These are phyloP conservation scores for Conus betulinus DNA, from an alignment of 1,140 invertebrate species.

Conservation along the genomic window DNA sequence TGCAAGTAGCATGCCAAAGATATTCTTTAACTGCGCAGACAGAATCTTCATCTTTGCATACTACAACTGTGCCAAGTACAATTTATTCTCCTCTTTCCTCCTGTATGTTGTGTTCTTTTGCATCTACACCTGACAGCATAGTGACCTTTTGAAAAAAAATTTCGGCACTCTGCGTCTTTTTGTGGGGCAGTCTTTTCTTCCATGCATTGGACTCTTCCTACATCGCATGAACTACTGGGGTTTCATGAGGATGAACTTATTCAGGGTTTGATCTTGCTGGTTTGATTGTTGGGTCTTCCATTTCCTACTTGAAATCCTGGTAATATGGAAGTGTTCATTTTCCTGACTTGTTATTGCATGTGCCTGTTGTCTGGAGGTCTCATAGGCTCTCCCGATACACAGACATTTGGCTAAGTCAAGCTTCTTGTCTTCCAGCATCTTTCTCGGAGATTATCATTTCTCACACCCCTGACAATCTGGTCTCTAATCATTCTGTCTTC, in stretches of 20 bases:
- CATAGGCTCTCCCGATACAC: neutral
- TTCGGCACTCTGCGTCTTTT: neutral
- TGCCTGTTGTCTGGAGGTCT: neutral
- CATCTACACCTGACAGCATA: neutral
- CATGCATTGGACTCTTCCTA: neutral
- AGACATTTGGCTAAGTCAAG: constrained; percentile 14
- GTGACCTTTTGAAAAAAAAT: neutral
- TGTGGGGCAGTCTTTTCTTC: constrained; percentile 6
- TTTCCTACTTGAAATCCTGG: neutral
- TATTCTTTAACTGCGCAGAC: neutral
- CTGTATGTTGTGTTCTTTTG: neutral
- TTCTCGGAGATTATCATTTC: neutral
- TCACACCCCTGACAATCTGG: neutral
- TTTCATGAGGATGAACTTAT: neutral
- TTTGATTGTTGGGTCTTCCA: neutral
- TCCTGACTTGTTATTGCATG: neutral
- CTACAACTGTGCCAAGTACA: neutral
- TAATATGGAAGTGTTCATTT: neutral
- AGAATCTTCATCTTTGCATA: neutral
- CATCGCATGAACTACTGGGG: neutral
- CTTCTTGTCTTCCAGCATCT: constrained; percentile 3
- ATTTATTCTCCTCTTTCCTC: neutral
- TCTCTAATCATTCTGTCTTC: too few species aligned
- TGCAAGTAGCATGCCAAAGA: neutral
- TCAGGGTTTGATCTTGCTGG: too few species aligned